These are phyloP conservation scores for Gambusia affinis DNA, from an alignment of 2,113 vertebrate genomes.

Conservation along the genomic window DNA sequence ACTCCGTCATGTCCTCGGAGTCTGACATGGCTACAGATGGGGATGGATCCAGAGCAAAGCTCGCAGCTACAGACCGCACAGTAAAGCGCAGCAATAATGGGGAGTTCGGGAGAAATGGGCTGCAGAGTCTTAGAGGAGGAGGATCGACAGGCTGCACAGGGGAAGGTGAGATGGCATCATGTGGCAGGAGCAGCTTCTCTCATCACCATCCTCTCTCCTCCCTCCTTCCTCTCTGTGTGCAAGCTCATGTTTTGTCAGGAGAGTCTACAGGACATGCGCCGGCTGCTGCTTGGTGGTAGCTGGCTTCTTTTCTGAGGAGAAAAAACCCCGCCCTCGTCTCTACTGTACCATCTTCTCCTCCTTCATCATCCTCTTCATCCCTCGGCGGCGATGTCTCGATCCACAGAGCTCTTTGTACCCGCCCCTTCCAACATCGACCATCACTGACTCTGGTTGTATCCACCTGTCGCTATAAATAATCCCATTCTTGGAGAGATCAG, in stretches of 20 bases:
- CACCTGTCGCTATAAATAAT: slow-evolving; percentile 21
- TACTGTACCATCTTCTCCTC: slow-evolving; percentile 32
- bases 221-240: slow-evolving; percentile 16
- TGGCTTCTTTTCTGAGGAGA: slow-evolving; percentile 57
- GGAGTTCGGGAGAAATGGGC: background rate
- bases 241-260: slow-evolving; percentile 15
- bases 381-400: slow-evolving; percentile 66
- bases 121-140: slow-evolving; percentile 29
- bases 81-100: background rate
- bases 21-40: slow-evolving; percentile 79
- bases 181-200: slow-evolving; percentile 41
- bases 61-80: background rate
- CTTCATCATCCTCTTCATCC: slow-evolving; percentile 36
- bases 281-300: slow-evolving; percentile 57
- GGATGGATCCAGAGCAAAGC: slow-evolving; percentile 6
- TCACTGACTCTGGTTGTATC: background rate
- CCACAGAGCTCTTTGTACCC: slow-evolving; percentile 64
- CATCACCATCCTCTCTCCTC: slow-evolving; percentile 31
- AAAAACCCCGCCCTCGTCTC: slow-evolving; percentile 76
- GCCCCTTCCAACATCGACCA: slow-evolving; percentile 1
- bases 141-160: slow-evolving; percentile 30
- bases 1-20: slow-evolving; percentile 80
- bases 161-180: slow-evolving; percentile 42
- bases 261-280: slow-evolving; percentile 58
- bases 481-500: slow-evolving; percentile 27